These are phyloP conservation scores for Cryptotis parvus DNA, from an alignment of 2,113 vertebrate species.

Conservation along the genomic window DNA sequence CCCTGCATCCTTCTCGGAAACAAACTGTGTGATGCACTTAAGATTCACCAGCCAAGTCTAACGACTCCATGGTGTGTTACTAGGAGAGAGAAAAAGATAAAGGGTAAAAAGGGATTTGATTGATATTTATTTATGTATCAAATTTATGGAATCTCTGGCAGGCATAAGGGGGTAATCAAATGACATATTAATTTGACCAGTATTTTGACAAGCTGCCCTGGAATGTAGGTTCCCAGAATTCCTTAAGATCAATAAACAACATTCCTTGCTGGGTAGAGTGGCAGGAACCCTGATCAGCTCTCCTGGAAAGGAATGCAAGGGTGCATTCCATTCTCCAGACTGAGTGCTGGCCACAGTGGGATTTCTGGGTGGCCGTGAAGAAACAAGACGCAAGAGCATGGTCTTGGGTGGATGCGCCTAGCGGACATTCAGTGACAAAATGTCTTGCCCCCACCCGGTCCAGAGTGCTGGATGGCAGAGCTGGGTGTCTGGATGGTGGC, in stretches of 20 bases:
- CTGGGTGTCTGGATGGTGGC: not conserved
- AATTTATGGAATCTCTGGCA: conserved; percentile 54
- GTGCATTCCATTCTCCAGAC: conserved; percentile 60
- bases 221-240: conserved; percentile 74
- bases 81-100: conserved; percentile 22
- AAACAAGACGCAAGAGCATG: not conserved
- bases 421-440: not conserved
- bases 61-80: not conserved
- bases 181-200: conserved; percentile 67
- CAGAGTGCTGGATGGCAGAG: not conserved
- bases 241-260: conserved; percentile 77
- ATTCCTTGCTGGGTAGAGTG: conserved; percentile 36
- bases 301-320: conserved; percentile 30
- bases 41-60: conserved; percentile 11
- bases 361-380: conserved; percentile 29
- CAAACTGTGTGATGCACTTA: not conserved
- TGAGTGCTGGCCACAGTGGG: not conserved
- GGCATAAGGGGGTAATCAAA: conserved; percentile 51
- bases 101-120: not conserved
- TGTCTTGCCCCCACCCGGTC: not conserved
- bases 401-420: not conserved
- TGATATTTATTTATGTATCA: conserved; percentile 58
- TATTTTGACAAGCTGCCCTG: conserved; percentile 75
- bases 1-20: not conserved
- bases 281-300: conserved; percentile 23